These are phyloP conservation scores for Camelus dromedarius DNA, from an alignment of 2,113 vertebrate species.

Conservation along the genomic window DNA sequence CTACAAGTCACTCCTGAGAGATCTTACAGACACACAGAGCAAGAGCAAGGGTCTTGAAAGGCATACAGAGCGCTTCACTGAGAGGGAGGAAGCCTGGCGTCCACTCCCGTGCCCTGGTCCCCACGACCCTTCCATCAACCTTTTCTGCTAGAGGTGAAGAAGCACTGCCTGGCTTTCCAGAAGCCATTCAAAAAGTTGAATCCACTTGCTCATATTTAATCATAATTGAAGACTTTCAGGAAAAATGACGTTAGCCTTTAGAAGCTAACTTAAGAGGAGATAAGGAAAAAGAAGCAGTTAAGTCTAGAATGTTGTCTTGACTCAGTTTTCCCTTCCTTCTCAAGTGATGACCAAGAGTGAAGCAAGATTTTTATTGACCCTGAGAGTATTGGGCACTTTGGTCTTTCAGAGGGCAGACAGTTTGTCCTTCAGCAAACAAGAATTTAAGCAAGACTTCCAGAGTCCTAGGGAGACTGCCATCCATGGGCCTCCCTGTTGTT, in stretches of 20 bases:
- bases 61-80: neutral
- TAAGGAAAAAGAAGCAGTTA: neutral
- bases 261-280: neutral
- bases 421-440: neutral
- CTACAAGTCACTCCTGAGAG: constrained; percentile 1
- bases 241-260: constrained; percentile 42
- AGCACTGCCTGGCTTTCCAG: neutral
- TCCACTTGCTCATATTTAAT: constrained; percentile 8
- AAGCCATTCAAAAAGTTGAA: neutral
- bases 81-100: neutral
- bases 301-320: neutral
- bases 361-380: neutral
- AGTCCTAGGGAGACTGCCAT: neutral
- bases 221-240: constrained; percentile 43
- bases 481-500: neutral
- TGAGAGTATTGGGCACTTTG: neutral
- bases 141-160: neutral
- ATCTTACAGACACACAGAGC: neutral
- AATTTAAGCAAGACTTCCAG: neutral
- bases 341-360: neutral
- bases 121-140: neutral
- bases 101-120: neutral
- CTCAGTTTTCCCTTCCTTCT: neutral
- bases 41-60: neutral
- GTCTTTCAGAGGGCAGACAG: neutral